Conservation (phyloP, 1,140 invertebrate species). For the Cyclargus thomasi region DNA sequence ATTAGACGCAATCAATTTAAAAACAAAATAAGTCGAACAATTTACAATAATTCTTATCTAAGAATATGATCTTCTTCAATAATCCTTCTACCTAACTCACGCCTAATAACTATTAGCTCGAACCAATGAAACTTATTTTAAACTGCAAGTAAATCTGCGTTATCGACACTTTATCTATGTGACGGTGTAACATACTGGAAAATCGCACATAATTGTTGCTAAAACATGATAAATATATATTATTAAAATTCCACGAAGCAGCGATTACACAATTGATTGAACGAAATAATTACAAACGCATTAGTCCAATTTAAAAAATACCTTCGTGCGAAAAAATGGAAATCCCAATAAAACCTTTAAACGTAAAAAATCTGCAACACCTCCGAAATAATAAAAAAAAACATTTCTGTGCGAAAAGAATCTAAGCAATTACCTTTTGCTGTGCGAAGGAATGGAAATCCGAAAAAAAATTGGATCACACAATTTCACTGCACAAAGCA, state of each 20-base stretch:
- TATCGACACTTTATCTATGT: background rate
- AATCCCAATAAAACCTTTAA: background rate
- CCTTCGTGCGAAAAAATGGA: background rate
- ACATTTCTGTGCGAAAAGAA: background rate
- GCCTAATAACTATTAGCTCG: background rate
- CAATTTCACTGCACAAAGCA: slow-evolving; percentile 1
- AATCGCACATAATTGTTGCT: background rate
- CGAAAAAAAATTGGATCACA: background rate
- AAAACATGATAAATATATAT: background rate
- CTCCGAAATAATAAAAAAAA: background rate
- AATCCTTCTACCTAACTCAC: too few relatives aligned
- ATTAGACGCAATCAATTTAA: too few relatives aligned
- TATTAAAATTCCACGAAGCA: background rate
- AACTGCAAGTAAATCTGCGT: background rate
- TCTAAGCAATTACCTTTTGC: background rate
- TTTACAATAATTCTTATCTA: too few relatives aligned
- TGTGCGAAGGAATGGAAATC: background rate
- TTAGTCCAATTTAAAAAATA: background rate
- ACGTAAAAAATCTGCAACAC: too few relatives aligned
- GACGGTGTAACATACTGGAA: background rate
- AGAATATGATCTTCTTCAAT: too few relatives aligned
- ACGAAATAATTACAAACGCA: background rate
- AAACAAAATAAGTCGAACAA: too few relatives aligned
- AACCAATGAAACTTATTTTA: background rate
- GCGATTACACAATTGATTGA: background rate